Conservation (phyloP, 64 coral and sea anemone species). For the Actinia equina region DNA sequence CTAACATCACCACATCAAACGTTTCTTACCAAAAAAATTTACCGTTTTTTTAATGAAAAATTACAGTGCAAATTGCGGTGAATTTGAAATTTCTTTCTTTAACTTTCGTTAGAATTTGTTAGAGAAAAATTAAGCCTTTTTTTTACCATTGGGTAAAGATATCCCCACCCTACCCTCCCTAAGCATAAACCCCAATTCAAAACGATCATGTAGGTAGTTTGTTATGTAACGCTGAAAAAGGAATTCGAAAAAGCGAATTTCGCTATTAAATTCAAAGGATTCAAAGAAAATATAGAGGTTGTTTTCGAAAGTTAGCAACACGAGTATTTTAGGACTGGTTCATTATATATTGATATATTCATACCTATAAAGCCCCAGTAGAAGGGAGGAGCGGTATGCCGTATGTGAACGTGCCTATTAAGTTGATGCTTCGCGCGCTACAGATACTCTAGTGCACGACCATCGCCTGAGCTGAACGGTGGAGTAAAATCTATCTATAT, state of each 20-base stretch:
- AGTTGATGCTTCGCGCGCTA: constrained; percentile 31
- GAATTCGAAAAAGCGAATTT: background rate
- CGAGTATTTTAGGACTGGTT: background rate
- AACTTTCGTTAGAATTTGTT: too few species aligned
- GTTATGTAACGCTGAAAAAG: too few species aligned
- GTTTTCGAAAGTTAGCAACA: background rate
- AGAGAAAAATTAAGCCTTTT: too few species aligned
- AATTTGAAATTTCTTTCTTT: background rate
- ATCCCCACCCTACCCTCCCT: background rate
- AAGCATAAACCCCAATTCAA: background rate
- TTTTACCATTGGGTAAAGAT: background rate
- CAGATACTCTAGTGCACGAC: constrained; percentile 5
- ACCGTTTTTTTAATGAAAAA: background rate
- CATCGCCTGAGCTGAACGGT: background rate
- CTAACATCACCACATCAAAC: background rate
- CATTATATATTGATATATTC: constrained; percentile 4
- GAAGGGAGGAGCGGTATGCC: background rate
- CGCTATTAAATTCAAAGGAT: background rate
- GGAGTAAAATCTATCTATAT: constrained; percentile 51
- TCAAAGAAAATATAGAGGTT: background rate
- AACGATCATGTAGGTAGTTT: background rate
- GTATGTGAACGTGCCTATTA: constrained; percentile 6
- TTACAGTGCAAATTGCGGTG: background rate
- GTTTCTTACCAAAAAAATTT: background rate
- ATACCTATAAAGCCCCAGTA: background rate